Evolutionary conservation across 2,888 invertebrate species (phyloP).

Genomic region (Metallyticus violacea): DNA sequence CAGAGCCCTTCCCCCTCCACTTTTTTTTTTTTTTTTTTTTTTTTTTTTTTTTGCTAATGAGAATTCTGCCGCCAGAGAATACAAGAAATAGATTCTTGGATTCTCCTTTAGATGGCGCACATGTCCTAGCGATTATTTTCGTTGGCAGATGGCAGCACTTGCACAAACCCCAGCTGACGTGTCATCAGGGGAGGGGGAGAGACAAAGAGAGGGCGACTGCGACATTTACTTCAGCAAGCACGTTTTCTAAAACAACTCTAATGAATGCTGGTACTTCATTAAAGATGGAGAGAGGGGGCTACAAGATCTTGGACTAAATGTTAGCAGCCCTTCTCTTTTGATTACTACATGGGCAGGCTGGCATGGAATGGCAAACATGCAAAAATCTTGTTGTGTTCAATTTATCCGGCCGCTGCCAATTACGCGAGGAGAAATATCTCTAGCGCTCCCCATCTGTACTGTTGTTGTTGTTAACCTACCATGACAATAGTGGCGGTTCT

Average conservation of each 20-base stretch:
- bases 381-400: neutral
- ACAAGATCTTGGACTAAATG: too few species aligned
- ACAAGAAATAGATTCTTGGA: neutral
- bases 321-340: neutral
- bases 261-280: neutral
- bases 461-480: too few species aligned
- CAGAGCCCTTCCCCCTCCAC: neutral
- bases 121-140: neutral
- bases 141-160: slow-evolving; percentile 1
- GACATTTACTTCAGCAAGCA: neutral
- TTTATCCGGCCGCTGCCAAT: too few species aligned
- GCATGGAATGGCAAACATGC: neutral
- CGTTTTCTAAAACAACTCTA: neutral
- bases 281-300: neutral
- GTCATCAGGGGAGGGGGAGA: too few species aligned
- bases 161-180: neutral
- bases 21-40: too few species aligned
- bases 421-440: neutral
- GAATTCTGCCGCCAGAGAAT: neutral
- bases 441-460: too few species aligned
- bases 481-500: too few species aligned
- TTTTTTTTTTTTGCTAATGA: neutral
- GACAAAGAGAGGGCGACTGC: neutral
- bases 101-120: slow-evolving; percentile 1
- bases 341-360: neutral